Evolutionary conservation across 2,888 invertebrate species (phyloP), one percentile per base, ranked within the genome.

Genomic region (Agriopis aurantiaria): DNA sequence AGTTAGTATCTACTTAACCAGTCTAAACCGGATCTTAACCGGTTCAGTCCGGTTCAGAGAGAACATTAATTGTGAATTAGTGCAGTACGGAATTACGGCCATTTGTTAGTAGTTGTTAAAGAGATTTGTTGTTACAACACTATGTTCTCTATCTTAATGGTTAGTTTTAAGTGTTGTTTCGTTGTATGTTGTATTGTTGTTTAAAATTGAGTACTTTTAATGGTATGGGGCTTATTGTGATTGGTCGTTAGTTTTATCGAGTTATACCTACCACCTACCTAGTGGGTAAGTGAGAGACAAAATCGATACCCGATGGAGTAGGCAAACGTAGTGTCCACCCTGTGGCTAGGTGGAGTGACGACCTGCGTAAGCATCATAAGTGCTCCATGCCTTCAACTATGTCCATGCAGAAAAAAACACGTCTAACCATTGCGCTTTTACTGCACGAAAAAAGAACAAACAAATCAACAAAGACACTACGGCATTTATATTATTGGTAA

Each of bases 11-110:
- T 82, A 77, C 78, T 82, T 82, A 85, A 83, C 83, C 82, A 80
- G 85, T 85, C 86, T 82, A 85, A 87, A 83, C 82, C 83, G 84
- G 87, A 81, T 67, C 80, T 82, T 84, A 82, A 82, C 82, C 80
- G 14, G 60, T 60, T 60, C 60, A 60, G 49, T 49, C 62, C 62
- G 78, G 77, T 80, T 81, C 73, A 79, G 73, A 77, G 79, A 76
- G 78, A 80, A 82, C 87, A 89, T 89, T 90, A 88, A 87, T 89
- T 85, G 88, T 88, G 84, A 88, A 88, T 88, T 88, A 88, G 88
- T 81, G 83, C 80, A 76, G 77, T 72, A 65, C 82, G 80, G 83
- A 84, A 85, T 82, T 84, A 84, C 83, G 69, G 82, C 82, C 76
- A 87, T 89, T 85, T 84, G 88, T 88, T 84, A 79, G 80, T 75